Conservation (phyloP, 1,140 invertebrate species). For the Achatina immaculata region DNA sequence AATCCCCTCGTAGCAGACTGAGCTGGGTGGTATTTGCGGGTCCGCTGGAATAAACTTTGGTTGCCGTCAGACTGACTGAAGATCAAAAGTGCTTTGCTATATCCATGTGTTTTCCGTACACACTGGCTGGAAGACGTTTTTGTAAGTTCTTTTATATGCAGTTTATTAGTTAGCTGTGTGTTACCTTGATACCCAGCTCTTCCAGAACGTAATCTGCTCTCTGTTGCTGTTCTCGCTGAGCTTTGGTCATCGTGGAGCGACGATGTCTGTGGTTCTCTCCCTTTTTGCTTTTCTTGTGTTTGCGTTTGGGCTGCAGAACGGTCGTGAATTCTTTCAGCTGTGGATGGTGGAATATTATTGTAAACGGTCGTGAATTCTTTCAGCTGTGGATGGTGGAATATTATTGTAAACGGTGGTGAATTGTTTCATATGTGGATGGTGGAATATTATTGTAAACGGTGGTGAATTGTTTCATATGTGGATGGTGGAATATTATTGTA, state of each 20-base stretch:
- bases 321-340: slow-evolving; percentile 32
- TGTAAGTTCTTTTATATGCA: no score
- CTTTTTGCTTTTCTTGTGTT: background rate
- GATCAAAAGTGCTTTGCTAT: no score
- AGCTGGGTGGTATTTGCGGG: no score
- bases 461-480: slow-evolving; percentile 30
- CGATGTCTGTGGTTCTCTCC: background rate
- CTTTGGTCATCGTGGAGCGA: slow-evolving; percentile 9
- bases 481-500: background rate
- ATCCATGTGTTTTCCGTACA: no score
- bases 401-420: background rate
- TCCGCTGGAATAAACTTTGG: no score
- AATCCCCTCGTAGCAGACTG: no score
- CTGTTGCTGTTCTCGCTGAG: background rate
- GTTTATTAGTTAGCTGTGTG: no score
- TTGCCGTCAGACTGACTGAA: no score
- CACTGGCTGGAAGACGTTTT: no score
- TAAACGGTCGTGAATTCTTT: slow-evolving; percentile 15
- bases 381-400: slow-evolving; percentile 19
- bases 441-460: background rate
- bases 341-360: background rate
- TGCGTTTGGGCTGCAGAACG: slow-evolving; percentile 25
- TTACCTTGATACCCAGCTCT: slow-evolving; percentile 41
- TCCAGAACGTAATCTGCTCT: slow-evolving; percentile 19
- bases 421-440: slow-evolving; percentile 21